These are phyloP conservation scores for Thyatira batis DNA, from an alignment of 2,888 invertebrate genomes.

Conservation along the genomic window DNA sequence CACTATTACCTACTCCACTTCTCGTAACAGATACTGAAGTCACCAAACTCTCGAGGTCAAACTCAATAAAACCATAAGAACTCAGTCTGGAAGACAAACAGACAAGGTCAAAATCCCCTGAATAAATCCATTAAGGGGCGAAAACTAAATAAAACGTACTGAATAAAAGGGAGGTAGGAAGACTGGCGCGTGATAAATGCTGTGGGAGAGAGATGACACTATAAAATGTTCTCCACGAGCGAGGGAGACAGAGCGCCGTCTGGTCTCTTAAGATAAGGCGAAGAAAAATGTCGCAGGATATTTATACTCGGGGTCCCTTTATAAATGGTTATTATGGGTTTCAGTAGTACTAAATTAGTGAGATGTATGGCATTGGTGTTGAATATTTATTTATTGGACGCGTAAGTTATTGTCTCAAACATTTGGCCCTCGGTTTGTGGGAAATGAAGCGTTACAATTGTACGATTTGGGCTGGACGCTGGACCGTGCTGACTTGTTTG, in stretches of 20 bases:
- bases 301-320: conserved; percentile 67
- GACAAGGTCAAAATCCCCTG: conserved; percentile 71
- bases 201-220: conserved; percentile 34
- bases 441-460: conserved; percentile 16
- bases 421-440: conserved; percentile 17
- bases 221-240: conserved; percentile 20
- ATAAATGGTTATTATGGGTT: conserved; percentile 79
- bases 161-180: conserved; percentile 57
- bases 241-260: conserved; percentile 52
- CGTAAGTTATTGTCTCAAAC: conserved; percentile 54
- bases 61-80: conserved; percentile 15
- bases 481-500: not conserved
- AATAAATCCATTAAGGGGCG: conserved; percentile 75
- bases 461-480: conserved; percentile 5
- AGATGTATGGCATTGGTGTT: conserved; percentile 70
- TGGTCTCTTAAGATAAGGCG: conserved; percentile 73
- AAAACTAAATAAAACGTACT: conserved; percentile 77
- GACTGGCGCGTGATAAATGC: conserved; percentile 55
- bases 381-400: conserved; percentile 75
- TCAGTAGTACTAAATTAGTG: conserved; percentile 77
- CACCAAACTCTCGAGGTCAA: conserved; percentile 14
- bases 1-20: conserved; percentile 19
- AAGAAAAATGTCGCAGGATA: conserved; percentile 80
- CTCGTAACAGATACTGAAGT: not conserved
- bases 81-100: conserved; percentile 39